These are phyloP conservation scores for Amazonetta brasiliensis DNA, from an alignment of 2,797 vertebrate genomes.

Conservation along the genomic window DNA sequence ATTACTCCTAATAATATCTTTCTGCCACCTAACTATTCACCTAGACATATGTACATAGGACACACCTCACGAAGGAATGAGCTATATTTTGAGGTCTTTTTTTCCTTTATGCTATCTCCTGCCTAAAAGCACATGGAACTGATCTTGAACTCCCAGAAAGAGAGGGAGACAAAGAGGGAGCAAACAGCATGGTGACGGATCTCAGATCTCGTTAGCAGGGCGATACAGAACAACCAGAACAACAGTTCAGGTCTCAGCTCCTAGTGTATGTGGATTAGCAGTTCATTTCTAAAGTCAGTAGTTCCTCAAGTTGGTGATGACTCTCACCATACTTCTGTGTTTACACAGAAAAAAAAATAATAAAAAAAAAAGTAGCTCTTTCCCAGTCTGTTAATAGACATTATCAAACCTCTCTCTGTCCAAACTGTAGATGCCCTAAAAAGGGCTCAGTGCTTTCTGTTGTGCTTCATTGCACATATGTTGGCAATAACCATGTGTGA, in stretches of 20 bases:
- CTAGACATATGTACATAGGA: constrained; percentile 8
- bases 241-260: not conserved
- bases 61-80: constrained; percentile 33
- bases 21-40: constrained; percentile 33
- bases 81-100: not conserved
- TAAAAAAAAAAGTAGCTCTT: not conserved
- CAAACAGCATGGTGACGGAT: not conserved
- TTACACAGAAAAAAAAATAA: not conserved
- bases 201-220: not conserved
- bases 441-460: not conserved
- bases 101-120: not conserved
- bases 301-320: not conserved
- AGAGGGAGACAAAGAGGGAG: not conserved
- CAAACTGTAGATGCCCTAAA: not conserved
- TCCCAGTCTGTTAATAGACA: not conserved
- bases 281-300: not conserved
- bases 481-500: not conserved
- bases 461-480: fast-evolving
- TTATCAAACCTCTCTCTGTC: not conserved
- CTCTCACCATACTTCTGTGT: not conserved
- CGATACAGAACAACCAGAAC: not conserved
- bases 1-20: constrained; percentile 47
- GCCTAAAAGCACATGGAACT: not conserved
- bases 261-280: not conserved
- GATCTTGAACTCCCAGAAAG: not conserved